Conservation (phyloP, 2,797 vertebrate genomes). For the Bradypodion ventrale region DNA sequence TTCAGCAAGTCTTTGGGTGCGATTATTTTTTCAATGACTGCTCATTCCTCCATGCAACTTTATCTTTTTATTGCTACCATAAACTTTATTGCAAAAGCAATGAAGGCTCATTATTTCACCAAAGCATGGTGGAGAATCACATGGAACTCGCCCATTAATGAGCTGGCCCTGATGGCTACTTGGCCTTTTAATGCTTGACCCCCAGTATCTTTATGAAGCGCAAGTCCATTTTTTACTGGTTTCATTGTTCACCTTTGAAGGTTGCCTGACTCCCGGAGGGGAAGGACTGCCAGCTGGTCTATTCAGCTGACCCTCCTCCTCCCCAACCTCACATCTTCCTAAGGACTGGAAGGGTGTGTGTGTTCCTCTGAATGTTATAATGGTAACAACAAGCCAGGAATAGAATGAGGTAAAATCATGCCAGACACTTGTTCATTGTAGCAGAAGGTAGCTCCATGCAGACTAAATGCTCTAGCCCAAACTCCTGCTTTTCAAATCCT, state of each 20-base stretch:
- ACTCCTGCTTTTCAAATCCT: too few relatives aligned
- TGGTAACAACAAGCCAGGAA: too few relatives aligned
- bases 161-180: neutral
- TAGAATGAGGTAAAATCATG: too few relatives aligned
- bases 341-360: neutral
- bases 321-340: neutral
- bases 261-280: neutral
- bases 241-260: neutral
- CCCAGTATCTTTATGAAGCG: neutral
- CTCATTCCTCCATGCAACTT: accelerated
- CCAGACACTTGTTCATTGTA: too few relatives aligned
- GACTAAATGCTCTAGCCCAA: too few relatives aligned
- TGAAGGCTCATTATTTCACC: constrained; percentile 57
- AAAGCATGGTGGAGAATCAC: neutral
- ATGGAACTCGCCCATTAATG: accelerated
- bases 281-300: neutral
- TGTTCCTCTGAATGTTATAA: too few relatives aligned
- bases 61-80: constrained; percentile 57
- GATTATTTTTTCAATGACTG: neutral
- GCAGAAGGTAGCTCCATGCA: too few relatives aligned
- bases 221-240: neutral
- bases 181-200: neutral
- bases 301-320: too few relatives aligned
- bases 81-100: constrained; percentile 59
- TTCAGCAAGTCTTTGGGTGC: accelerated